Percentiles rank a stretch among this genome's conserved stretches.
Conservation (phyloP, 2,888 invertebrate species). For the Vannuccia rotundouncinata region DNA sequence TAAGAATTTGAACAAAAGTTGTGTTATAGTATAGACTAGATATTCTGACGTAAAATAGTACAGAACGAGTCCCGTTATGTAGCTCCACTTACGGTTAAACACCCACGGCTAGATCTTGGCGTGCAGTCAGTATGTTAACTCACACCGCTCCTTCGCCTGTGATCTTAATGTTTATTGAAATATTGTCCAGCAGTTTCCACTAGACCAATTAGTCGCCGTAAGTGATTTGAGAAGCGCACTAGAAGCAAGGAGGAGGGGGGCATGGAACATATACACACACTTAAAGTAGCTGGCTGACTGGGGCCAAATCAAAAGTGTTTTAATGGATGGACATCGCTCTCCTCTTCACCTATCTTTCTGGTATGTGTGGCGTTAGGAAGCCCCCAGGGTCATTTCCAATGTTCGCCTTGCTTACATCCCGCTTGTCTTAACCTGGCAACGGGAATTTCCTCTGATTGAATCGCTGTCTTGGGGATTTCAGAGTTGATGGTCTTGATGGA, state of each 20-base stretch:
- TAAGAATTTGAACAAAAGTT: too few relatives aligned
- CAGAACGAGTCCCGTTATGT: too few relatives aligned
- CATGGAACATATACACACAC: background rate
- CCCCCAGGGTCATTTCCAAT: background rate
- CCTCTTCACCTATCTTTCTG: background rate
- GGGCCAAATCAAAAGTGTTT: constrained; percentile 12
- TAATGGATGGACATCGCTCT: background rate
- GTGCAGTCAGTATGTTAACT: background rate
- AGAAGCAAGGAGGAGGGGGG: background rate
- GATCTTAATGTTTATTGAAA: constrained; percentile 26
- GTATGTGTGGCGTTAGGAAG: background rate
- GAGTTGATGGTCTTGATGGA: constrained; percentile 1
- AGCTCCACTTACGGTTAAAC: too few relatives aligned
- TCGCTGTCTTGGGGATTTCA: constrained; percentile 11
- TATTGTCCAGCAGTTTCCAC: background rate
- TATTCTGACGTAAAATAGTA: too few relatives aligned
- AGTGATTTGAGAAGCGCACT: background rate
- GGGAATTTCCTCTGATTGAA: constrained; percentile 9
- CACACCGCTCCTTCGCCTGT: constrained; percentile 11
- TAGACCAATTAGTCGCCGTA: background rate
- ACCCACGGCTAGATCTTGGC: too few relatives aligned
- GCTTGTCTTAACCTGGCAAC: constrained; percentile 13
- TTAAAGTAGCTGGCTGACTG: constrained; percentile 1
- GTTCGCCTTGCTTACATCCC: background rate
- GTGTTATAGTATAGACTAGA: too few relatives aligned